Conservation (phyloP, 1,140 invertebrate genomes). For the Diorhabda sublineata region DNA sequence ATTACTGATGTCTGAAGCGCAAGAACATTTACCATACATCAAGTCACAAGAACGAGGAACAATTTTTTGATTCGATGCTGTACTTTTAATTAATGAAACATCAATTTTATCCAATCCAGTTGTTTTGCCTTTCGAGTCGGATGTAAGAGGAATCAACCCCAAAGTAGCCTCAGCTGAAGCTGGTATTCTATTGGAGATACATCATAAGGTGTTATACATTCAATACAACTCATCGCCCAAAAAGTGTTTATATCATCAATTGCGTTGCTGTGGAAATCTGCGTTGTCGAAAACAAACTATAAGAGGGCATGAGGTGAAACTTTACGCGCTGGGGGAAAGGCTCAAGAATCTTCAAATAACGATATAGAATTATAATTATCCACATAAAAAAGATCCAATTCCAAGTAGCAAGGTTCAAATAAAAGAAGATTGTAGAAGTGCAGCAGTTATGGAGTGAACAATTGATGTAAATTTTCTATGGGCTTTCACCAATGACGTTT, state of each 20-base stretch:
- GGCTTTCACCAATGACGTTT: not conserved
- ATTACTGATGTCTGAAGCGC: not conserved
- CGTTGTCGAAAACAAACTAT: not conserved
- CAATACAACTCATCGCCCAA: not conserved
- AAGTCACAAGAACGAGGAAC: not conserved
- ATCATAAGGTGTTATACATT: not conserved
- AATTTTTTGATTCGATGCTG: not conserved
- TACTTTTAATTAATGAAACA: not conserved
- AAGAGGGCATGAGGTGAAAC: not conserved
- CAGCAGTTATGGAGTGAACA: not conserved
- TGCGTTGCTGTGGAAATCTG: not conserved
- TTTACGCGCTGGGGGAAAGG: not conserved
- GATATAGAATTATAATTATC: not conserved
- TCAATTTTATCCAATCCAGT: not conserved
- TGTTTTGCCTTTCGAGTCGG: not conserved
- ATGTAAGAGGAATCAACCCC: not conserved
- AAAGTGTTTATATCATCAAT: not conserved
- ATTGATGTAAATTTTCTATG: not conserved
- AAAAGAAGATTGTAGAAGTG: not conserved
- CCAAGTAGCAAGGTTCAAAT: not conserved
- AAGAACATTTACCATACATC: not conserved
- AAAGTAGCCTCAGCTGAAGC: not conserved
- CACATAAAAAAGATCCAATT: not conserved
- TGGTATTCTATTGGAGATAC: not conserved
- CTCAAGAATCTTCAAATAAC: not conserved